Conservation (phyloP, 2,113 vertebrate species). For the Phylloscopus trochilus region DNA sequence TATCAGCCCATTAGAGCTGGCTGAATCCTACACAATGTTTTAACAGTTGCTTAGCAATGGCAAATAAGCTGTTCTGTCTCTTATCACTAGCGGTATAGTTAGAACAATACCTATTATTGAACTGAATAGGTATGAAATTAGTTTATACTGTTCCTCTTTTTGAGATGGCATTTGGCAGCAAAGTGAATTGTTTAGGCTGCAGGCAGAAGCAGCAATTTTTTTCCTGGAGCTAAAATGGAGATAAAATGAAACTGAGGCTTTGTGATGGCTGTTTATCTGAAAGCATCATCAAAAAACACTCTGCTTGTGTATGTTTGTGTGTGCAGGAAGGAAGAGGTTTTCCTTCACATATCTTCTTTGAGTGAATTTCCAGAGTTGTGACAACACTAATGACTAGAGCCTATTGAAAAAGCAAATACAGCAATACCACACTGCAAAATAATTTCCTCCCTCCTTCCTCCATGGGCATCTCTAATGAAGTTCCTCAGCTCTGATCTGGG, state of each 20-base stretch:
- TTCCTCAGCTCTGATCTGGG: not conserved
- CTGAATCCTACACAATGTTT: constrained; percentile 34
- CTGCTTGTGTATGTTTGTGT: not conserved
- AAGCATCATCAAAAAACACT: constrained; percentile 10
- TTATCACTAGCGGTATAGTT: constrained; percentile 61
- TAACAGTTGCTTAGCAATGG: constrained; percentile 70
- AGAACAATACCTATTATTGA: constrained; percentile 71
- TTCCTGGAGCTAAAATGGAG: constrained; percentile 8
- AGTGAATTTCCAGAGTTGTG: not conserved
- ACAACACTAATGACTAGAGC: not conserved
- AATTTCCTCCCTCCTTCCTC: not conserved
- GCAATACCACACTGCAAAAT: not conserved
- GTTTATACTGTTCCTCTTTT: constrained; percentile 69
- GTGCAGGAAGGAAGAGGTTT: not conserved
- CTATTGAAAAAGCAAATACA: not conserved
- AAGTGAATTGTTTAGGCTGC: constrained; percentile 47
- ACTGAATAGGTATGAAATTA: constrained; percentile 73
- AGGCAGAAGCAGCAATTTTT: not conserved
- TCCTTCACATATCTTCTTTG: not conserved
- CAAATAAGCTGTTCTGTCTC: constrained; percentile 62
- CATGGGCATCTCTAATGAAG: not conserved
- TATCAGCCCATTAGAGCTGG: constrained; percentile 36
- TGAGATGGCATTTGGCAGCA: constrained; percentile 58
- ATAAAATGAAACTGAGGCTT: constrained; percentile 40
- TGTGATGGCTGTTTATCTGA: constrained; percentile 1